Evolutionary conservation across 1,140 invertebrate species (phyloP).

Genomic region (Sminthurides bifidus): DNA sequence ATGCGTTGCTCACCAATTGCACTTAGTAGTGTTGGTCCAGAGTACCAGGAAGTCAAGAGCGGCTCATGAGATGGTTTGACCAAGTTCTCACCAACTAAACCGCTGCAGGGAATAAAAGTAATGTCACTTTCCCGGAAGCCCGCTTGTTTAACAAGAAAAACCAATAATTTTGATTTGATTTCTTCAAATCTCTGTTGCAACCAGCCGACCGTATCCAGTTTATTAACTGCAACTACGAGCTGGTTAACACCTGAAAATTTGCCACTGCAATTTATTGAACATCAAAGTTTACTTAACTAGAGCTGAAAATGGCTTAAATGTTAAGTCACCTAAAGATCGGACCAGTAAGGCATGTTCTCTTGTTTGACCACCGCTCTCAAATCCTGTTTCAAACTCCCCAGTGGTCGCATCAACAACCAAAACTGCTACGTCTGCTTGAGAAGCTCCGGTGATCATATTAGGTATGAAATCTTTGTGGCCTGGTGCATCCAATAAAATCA

Average conservation of each 20-base stretch:
- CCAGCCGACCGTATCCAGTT: constrained; percentile 71
- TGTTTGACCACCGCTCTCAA: constrained; percentile 94
- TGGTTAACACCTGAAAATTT: constrained; percentile 57
- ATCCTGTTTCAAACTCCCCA: constrained; percentile 98
- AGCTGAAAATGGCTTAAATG: neutral
- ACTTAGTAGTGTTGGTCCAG: constrained; percentile 64
- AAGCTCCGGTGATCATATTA: constrained; percentile 96
- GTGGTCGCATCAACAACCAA: constrained; percentile 84
- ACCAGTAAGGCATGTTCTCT: constrained; percentile 91
- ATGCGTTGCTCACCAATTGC: constrained; percentile 53
- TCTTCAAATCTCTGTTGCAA: constrained; percentile 69
- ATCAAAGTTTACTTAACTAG: neutral
- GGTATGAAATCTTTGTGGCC: constrained; percentile 98
- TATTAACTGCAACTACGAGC: constrained; percentile 72
- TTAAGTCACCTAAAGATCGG: constrained; percentile 61
- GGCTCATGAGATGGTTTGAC: constrained; percentile 53
- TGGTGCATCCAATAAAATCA: constrained; percentile 88
- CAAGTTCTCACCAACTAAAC: constrained; percentile 86
- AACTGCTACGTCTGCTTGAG: constrained; percentile 92
- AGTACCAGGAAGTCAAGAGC: constrained; percentile 67
- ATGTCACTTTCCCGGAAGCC: constrained; percentile 83
- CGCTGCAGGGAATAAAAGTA: constrained; percentile 88
- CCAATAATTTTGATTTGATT: constrained; percentile 67
- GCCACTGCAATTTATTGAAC: neutral
- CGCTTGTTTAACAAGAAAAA: constrained; percentile 80